Evolutionary conservation across 2,888 invertebrate genomes (phyloP).

Genomic region (Ormyrus nitidulus): DNA sequence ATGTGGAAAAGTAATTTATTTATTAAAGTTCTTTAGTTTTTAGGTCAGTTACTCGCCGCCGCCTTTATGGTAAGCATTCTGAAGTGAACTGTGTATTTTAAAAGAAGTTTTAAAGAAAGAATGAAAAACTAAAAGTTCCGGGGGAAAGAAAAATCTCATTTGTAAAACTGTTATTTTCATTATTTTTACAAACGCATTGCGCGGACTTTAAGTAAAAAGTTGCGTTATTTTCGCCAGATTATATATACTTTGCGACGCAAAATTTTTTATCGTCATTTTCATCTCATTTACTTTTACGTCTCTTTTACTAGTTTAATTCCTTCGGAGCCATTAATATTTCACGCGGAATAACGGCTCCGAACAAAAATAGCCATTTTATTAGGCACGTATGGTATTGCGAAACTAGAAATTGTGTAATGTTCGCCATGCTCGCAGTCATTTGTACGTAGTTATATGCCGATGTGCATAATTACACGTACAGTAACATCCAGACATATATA

Average conservation of each 20-base stretch:
- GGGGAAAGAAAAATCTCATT: conserved; percentile 39
- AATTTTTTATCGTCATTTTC: neutral
- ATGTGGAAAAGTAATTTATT: conserved; percentile 39
- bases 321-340: too few relatives aligned
- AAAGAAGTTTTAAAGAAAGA: conserved; percentile 24
- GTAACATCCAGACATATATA: too few relatives aligned
- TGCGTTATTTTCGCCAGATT: neutral
- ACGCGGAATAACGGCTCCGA: too few relatives aligned
- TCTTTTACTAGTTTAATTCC: too few relatives aligned
- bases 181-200: conserved; percentile 43
- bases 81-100: conserved; percentile 32
- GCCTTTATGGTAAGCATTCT: conserved; percentile 16
- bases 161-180: conserved; percentile 45
- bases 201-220: conserved; percentile 18
- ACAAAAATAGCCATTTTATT: too few relatives aligned
- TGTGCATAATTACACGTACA: too few relatives aligned
- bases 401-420: too few relatives aligned
- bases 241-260: neutral
- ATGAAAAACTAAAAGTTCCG: conserved; percentile 27
- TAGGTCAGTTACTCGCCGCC: conserved; percentile 26
- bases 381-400: too few relatives aligned
- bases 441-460: too few relatives aligned
- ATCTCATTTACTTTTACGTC: too few relatives aligned
- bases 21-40: conserved; percentile 49
- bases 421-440: too few relatives aligned